Evolutionary conservation across 1,140 invertebrate species (phyloP).

Genomic region (Acromyrmex heyeri): DNA sequence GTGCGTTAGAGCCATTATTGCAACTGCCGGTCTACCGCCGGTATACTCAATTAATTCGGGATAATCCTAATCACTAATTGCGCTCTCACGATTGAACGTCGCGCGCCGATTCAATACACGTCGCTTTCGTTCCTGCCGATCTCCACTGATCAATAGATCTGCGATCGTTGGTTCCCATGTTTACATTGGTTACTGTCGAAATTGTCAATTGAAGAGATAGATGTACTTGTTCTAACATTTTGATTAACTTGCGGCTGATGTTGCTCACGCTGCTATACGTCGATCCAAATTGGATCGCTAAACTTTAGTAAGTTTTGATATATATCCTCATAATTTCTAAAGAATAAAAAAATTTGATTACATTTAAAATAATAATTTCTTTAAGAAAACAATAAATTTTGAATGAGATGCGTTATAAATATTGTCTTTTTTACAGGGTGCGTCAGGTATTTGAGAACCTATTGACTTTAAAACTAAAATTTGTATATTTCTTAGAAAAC

Average conservation of each 20-base stretch:
- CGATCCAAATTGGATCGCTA: neutral
- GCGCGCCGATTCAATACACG: neutral
- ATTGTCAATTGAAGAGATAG: conserved; percentile 32
- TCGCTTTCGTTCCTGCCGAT: conserved; percentile 16
- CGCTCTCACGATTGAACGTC: conserved; percentile 72
- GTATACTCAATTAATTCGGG: conserved; percentile 84
- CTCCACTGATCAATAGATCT: neutral
- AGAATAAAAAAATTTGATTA: neutral
- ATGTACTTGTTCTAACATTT: conserved; percentile 48
- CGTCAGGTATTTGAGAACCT: too few relatives aligned
- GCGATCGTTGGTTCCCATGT: neutral
- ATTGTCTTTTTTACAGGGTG: neutral
- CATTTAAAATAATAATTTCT: neutral
- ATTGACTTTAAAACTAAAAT: too few relatives aligned
- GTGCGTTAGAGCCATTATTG: conserved; percentile 77
- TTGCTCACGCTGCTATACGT: conserved; percentile 8
- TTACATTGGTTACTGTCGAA: conserved; percentile 17
- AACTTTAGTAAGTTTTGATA: neutral
- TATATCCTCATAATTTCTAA: neutral
- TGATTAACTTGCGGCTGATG: conserved; percentile 34
- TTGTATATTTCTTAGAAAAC: too few relatives aligned
- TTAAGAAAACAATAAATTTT: neutral
- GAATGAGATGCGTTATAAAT: neutral
- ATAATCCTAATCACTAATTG: conserved; percentile 86
- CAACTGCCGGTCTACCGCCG: conserved; percentile 70